Percentiles rank a stretch among this genome's conserved stretches.
Evolutionary conservation across 2,113 vertebrate genomes (phyloP).

Genomic region (Myrmecophaga tridactyla): DNA sequence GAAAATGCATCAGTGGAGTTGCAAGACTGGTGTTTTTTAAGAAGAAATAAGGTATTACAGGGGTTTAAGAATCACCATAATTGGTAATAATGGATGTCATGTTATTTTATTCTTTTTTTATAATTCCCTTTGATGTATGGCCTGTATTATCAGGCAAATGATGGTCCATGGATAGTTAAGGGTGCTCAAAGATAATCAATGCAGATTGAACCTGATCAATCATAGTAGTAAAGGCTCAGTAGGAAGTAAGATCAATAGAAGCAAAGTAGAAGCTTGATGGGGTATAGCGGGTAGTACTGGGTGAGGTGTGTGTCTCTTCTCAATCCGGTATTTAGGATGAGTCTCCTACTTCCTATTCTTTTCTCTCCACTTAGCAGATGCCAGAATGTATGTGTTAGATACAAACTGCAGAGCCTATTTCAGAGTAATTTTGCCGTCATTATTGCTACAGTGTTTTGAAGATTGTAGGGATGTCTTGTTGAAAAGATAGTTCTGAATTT

Average conservation of each 20-base stretch:
- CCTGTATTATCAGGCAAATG: not conserved
- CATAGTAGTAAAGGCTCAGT: not conserved
- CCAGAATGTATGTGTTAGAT: conserved; percentile 31
- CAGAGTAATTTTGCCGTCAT: conserved; percentile 46
- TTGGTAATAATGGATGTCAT: not conserved
- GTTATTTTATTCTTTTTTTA: conserved; percentile 36
- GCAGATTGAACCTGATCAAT: not conserved
- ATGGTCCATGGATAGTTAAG: not conserved
- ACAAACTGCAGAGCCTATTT: not conserved
- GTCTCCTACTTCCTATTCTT: not conserved
- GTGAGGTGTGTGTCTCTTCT: not conserved
- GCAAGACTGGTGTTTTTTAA: not conserved
- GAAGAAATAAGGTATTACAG: not conserved
- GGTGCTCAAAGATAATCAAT: not conserved
- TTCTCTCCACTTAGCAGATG: not conserved
- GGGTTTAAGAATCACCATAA: not conserved
- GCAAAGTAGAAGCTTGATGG: not conserved
- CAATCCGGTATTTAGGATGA: not conserved
- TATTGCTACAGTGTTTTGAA: not conserved
- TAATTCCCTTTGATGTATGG: not conserved
- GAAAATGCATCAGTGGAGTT: not conserved
- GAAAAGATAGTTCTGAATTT: not conserved
- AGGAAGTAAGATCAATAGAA: not conserved
- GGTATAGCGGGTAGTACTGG: not conserved
- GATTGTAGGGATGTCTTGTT: conserved; percentile 7